Conservation (phyloP, 2,113 vertebrate genomes). For the Ceyx melanurus region DNA sequence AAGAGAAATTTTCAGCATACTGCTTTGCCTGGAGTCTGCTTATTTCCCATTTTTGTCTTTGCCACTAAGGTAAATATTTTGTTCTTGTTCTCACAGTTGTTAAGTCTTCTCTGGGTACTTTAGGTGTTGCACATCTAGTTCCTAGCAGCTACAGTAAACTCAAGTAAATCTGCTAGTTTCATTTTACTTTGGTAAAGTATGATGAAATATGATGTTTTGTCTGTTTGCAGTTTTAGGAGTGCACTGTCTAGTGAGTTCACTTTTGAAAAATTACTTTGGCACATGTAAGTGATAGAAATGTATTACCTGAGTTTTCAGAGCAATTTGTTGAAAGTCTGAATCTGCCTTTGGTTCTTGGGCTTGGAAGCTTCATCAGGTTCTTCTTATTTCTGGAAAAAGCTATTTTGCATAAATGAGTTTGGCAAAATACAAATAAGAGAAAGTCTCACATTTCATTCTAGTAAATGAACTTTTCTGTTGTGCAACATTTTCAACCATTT, state of each 20-base stretch:
- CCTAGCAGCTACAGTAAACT: background rate
- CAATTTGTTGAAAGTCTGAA: background rate
- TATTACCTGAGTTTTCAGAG: background rate
- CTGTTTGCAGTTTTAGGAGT: background rate
- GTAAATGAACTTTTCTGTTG: background rate
- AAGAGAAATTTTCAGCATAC: background rate
- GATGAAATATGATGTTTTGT: background rate
- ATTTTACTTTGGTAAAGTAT: background rate
- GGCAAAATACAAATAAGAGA: background rate
- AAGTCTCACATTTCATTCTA: background rate
- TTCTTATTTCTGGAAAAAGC: background rate
- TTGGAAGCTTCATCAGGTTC: background rate
- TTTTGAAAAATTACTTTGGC: background rate
- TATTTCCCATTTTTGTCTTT: background rate
- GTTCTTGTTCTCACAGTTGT: background rate
- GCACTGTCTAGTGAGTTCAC: background rate
- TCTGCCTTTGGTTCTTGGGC: background rate
- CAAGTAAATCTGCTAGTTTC: background rate
- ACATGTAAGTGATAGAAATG: background rate
- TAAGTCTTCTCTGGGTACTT: background rate
- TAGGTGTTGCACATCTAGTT: fast-evolving
- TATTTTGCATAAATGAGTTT: background rate
- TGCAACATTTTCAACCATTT: background rate
- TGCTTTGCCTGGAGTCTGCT: background rate
- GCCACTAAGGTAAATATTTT: background rate